phyloP scores from a whole-genome alignment of 2,888 invertebrate genomes.

The Entomobrya proxima region DNA sequence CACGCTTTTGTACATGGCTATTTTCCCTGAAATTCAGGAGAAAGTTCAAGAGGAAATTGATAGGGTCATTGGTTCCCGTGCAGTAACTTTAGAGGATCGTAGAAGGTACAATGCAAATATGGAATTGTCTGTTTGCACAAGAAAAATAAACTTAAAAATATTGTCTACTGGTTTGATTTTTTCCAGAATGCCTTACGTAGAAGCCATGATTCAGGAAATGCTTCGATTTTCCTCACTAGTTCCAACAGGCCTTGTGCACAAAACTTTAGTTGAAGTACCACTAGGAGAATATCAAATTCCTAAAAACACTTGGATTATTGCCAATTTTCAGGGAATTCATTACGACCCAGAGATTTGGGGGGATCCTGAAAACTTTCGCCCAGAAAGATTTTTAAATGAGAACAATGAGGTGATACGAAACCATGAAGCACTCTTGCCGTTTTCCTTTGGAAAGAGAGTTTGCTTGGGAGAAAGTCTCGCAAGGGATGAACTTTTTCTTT shows the following conservation, averaged over 20 bases:
- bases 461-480: slow-evolving; percentile 65
- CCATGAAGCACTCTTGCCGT: slow-evolving; percentile 64
- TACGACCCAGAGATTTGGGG: slow-evolving; percentile 67
- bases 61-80: slow-evolving; percentile 52
- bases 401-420: slow-evolving; percentile 38
- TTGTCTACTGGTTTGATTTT: neutral
- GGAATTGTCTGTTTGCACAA: neutral
- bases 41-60: slow-evolving; percentile 70
- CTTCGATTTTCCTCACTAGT: neutral
- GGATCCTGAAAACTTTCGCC: slow-evolving; percentile 68
- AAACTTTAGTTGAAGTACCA: slow-evolving; percentile 36
- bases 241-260: slow-evolving; percentile 37
- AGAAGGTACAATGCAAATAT: slow-evolving; percentile 12
- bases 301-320: slow-evolving; percentile 61
- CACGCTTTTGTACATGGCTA: slow-evolving; percentile 61
- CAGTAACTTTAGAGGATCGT: slow-evolving; percentile 68
- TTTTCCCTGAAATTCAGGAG: slow-evolving; percentile 63
- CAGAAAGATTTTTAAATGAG: slow-evolving; percentile 63
- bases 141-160: neutral
- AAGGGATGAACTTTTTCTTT: slow-evolving; percentile 69
- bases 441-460: slow-evolving; percentile 65
- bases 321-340: slow-evolving; percentile 63
- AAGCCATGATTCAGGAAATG: neutral
- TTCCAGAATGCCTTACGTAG: neutral
- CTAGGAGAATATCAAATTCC: slow-evolving; percentile 56